A percentile compares a stretch with the other conserved stretches of the same genome.
Evolutionary conservation across 2,113 vertebrate genomes (phyloP).

Genomic region (Connochaetes taurinus): DNA sequence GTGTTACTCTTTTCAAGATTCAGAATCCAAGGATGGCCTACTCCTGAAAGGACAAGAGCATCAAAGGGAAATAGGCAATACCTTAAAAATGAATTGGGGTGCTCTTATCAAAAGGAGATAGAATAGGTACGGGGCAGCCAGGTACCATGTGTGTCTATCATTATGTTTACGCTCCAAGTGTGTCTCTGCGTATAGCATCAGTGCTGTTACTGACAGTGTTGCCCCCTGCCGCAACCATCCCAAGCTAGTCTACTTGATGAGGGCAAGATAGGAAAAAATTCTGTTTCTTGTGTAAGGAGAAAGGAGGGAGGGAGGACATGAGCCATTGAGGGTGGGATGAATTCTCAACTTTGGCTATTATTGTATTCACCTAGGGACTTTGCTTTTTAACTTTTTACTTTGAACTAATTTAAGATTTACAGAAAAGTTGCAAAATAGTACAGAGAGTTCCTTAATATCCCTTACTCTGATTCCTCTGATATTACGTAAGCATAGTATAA

Average conservation of each 20-base stretch:
- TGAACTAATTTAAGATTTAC: conserved; percentile 11
- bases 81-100: neutral
- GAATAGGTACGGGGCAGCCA: neutral
- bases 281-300: neutral
- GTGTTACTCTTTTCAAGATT: neutral
- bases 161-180: neutral
- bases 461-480: neutral
- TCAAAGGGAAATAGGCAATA: neutral
- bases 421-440: neutral
- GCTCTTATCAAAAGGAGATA: neutral
- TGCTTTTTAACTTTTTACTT: neutral
- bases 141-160: neutral
- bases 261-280: neutral
- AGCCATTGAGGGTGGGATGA: neutral
- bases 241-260: neutral
- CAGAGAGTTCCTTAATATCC: neutral
- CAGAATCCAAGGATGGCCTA: neutral
- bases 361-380: neutral
- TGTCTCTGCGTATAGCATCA: neutral
- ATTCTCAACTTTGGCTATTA: neutral
- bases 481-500: neutral
- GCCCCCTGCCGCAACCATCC: neutral
- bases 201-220: neutral
- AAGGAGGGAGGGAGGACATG: neutral
- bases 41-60: neutral